These are phyloP conservation scores for Morelia viridis DNA, from an alignment of 2,797 vertebrate genomes.

Conservation along the genomic window DNA sequence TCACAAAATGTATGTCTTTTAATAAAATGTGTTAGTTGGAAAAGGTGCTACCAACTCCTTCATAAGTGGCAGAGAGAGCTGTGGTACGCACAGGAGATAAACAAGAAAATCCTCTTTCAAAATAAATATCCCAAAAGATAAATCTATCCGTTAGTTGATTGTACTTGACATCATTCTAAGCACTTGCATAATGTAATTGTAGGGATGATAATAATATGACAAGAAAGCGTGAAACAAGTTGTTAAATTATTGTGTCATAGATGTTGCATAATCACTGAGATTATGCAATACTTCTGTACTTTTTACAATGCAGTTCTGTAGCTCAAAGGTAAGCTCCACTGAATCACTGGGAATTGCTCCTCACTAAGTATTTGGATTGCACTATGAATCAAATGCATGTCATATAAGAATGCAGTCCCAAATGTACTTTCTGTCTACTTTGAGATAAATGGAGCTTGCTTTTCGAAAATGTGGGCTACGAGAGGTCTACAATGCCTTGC, in stretches of 20 bases:
- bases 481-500: not conserved
- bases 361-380: not conserved
- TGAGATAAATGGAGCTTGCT: not conserved
- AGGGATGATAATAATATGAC: constrained; percentile 16
- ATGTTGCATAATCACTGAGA: constrained; percentile 36
- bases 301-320: not conserved
- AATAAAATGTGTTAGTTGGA: not conserved
- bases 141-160: not conserved
- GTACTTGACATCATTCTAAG: not conserved
- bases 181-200: constrained; percentile 4
- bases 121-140: constrained; percentile 43
- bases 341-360: not conserved
- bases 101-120: constrained; percentile 41
- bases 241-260: constrained; percentile 24
- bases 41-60: not conserved
- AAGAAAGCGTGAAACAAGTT: not conserved
- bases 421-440: not conserved
- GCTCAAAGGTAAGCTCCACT: not conserved
- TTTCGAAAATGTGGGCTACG: not conserved
- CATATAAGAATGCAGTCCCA: not conserved
- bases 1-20: not conserved
- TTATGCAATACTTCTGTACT: not conserved
- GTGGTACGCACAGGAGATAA: not conserved
- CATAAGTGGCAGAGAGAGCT: constrained; percentile 6
- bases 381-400: not conserved